phyloP scores from a whole-genome alignment of 2,888 invertebrate genomes.

The Hermaeophaga mercurialis region DNA sequence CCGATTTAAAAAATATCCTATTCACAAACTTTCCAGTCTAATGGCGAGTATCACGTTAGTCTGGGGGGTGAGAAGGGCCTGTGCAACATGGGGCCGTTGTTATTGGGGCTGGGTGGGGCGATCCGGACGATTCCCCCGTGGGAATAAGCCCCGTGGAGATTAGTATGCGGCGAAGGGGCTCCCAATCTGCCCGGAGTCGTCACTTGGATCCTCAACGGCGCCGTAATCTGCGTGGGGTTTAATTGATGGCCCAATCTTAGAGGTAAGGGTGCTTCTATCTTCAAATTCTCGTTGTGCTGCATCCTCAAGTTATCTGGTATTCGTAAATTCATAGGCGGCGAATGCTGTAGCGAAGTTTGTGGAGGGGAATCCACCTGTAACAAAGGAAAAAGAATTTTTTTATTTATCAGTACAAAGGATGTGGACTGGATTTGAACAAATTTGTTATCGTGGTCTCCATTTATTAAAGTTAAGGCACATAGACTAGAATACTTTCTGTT shows the following conservation, averaged over 20 bases:
- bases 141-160: slow-evolving; percentile 44
- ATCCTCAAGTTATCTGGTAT: slow-evolving; percentile 46
- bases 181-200: slow-evolving; percentile 44
- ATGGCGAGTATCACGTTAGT: slow-evolving; percentile 56
- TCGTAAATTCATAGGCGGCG: slow-evolving; percentile 55
- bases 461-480: too few relatives aligned
- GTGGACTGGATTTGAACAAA: too few relatives aligned
- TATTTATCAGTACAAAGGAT: too few relatives aligned
- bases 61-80: slow-evolving; percentile 57
- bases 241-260: slow-evolving; percentile 49
- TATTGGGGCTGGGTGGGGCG: slow-evolving; percentile 52
- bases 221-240: slow-evolving; percentile 45
- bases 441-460: too few relatives aligned
- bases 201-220: slow-evolving; percentile 56
- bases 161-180: slow-evolving; percentile 47
- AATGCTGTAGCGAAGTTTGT: slow-evolving; percentile 44
- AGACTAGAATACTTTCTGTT: too few relatives aligned
- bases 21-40: slow-evolving; percentile 44
- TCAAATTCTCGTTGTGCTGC: slow-evolving; percentile 33
- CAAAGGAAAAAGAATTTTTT: not conserved
- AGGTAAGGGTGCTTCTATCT: slow-evolving; percentile 52
- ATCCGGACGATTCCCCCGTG: slow-evolving; percentile 56
- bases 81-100: slow-evolving; percentile 51
- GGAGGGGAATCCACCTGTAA: slow-evolving; percentile 45
- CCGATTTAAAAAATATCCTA: slow-evolving; percentile 24